Evolutionary conservation across 2,888 invertebrate genomes (phyloP).

Genomic region (Cremastobaeus sp.): DNA sequence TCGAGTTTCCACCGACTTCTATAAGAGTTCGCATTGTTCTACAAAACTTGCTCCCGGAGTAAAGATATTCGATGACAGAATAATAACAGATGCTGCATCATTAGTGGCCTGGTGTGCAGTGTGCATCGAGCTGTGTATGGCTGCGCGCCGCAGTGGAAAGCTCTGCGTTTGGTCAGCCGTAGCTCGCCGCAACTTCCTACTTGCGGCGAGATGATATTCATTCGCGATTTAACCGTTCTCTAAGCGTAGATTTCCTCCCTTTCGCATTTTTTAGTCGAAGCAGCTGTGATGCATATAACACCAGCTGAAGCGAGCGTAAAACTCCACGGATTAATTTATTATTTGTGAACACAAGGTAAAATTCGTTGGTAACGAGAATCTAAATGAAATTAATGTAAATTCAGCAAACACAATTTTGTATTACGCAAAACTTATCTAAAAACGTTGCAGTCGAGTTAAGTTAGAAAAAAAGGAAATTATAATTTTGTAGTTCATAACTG

Average conservation of each 20-base stretch:
- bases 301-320: background rate
- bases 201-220: slow-evolving; percentile 25
- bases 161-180: slow-evolving; percentile 38
- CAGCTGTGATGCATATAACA: slow-evolving; percentile 11
- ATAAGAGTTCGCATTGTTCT: slow-evolving; percentile 12
- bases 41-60: background rate
- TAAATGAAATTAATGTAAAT: slow-evolving; percentile 5
- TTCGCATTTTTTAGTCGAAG: slow-evolving; percentile 29
- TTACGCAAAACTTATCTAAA: too few relatives aligned
- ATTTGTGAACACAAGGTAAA: background rate
- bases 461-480: too few relatives aligned
- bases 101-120: slow-evolving; percentile 9
- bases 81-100: slow-evolving; percentile 42
- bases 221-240: slow-evolving; percentile 29
- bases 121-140: slow-evolving; percentile 11
- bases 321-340: slow-evolving; percentile 10
- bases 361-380: background rate
- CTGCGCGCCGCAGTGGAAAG: slow-evolving; percentile 25
- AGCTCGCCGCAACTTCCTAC: slow-evolving; percentile 20
- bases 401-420: too few relatives aligned
- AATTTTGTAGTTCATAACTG: too few relatives aligned
- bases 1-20: slow-evolving; percentile 32
- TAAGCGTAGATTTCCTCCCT: background rate
- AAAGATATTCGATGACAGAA: slow-evolving; percentile 28
- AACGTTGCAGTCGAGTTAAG: too few relatives aligned